A percentile compares a stretch with the other conserved stretches of the same genome.
These are phyloP conservation scores for Pseudopleuronectes americanus DNA, from an alignment of 2,797 vertebrate genomes.

Conservation along the genomic window DNA sequence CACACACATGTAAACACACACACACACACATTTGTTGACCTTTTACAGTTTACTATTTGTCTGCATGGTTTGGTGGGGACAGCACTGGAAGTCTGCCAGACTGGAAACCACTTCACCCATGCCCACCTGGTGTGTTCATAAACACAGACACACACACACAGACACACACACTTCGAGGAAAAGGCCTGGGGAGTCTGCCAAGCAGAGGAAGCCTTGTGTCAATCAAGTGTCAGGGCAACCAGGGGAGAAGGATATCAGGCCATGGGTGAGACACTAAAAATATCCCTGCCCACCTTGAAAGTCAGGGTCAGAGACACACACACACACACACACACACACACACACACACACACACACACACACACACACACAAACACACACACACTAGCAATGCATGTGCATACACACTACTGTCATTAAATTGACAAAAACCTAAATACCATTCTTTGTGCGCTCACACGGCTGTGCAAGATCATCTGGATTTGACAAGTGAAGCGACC, in stretches of 20 bases:
- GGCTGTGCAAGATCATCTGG: slow-evolving; percentile 10
- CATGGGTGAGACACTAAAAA: slow-evolving; percentile 61
- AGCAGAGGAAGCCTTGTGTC: slow-evolving; percentile 59
- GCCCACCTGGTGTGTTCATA: slow-evolving; percentile 30
- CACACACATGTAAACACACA: background rate
- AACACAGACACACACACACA: slow-evolving; percentile 15
- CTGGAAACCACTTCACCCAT: slow-evolving; percentile 15
- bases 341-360: slow-evolving; percentile 23
- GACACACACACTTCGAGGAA: slow-evolving; percentile 17
- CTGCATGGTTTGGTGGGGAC: slow-evolving; percentile 22
- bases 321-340: background rate
- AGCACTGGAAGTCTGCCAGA: slow-evolving; percentile 27
- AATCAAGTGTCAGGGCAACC: slow-evolving; percentile 70
- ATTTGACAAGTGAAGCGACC: slow-evolving; percentile 29
- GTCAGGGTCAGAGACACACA: slow-evolving; percentile 26
- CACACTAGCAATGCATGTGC: too few relatives aligned
- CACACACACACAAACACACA: background rate
- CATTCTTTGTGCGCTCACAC: too few relatives aligned
- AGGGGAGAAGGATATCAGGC: slow-evolving; percentile 55
- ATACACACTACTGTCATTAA: too few relatives aligned
- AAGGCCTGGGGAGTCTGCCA: slow-evolving; percentile 67
- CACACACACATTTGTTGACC: slow-evolving; percentile 10
- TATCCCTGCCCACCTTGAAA: slow-evolving; percentile 56
- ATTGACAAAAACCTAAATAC: too few relatives aligned
- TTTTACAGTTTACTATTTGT: slow-evolving; percentile 39